Percentiles rank a stretch among this genome's conserved stretches.
Conservation (phyloP, 2,888 invertebrate genomes). For the Sericinus montela region DNA sequence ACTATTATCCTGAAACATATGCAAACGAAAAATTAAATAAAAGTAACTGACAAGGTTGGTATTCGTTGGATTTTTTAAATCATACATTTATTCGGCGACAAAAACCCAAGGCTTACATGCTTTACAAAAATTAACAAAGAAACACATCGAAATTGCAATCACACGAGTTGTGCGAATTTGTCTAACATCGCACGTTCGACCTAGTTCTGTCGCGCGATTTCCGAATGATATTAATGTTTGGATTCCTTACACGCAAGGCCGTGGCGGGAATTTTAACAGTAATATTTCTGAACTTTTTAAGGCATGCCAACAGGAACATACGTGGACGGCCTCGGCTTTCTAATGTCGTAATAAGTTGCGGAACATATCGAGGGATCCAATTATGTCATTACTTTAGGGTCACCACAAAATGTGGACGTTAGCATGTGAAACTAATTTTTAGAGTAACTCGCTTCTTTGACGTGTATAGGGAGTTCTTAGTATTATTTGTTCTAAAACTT, state of each 20-base stretch:
- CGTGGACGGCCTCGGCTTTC: conserved; percentile 61
- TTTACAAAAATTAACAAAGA: too few species aligned
- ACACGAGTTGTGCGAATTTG: not conserved
- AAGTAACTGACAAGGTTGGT: too few species aligned
- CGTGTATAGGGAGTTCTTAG: too few species aligned
- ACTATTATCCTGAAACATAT: too few species aligned
- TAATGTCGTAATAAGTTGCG: conserved; percentile 70
- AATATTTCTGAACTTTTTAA: conserved; percentile 28
- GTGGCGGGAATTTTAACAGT: conserved; percentile 47
- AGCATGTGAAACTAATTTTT: not conserved
- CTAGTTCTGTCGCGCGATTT: conserved; percentile 44
- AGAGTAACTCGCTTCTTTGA: too few species aligned
- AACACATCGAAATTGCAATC: conserved; percentile 1
- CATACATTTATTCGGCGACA: too few species aligned
- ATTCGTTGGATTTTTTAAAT: too few species aligned
- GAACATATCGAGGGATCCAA: conserved; percentile 55
- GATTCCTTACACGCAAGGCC: conserved; percentile 54
- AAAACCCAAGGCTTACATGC: too few species aligned
- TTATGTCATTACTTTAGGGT: conserved; percentile 57
- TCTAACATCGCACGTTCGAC: conserved; percentile 29
- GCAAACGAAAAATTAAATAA: too few species aligned
- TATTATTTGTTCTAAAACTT: too few species aligned
- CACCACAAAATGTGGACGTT: conserved; percentile 3
- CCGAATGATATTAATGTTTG: conserved; percentile 46
- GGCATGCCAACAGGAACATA: conserved; percentile 64